A percentile compares a stretch with the other conserved stretches of the same genome.
These are phyloP conservation scores for Hyaena hyaena DNA, from an alignment of 2,113 vertebrate genomes.

Conservation along the genomic window DNA sequence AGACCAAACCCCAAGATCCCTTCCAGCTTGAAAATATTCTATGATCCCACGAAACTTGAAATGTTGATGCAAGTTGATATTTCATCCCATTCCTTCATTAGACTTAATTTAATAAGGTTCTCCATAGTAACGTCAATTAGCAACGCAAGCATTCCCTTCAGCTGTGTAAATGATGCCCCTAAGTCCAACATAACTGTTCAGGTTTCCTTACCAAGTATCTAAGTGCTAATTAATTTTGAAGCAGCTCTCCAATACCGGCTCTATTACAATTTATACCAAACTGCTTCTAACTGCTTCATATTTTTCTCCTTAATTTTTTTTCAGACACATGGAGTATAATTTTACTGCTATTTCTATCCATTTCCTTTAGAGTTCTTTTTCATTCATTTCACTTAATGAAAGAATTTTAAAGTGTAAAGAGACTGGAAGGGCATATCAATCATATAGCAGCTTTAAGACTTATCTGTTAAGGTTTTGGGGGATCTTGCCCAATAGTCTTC, in stretches of 20 bases:
- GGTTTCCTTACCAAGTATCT: constrained; percentile 71
- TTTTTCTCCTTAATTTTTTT: not conserved
- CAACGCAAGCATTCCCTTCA: constrained; percentile 70
- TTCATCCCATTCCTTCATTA: constrained; percentile 67
- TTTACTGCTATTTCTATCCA: constrained; percentile 18
- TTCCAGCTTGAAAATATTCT: constrained; percentile 58
- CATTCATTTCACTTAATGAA: not conserved
- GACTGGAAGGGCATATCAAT: not conserved
- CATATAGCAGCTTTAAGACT: not conserved
- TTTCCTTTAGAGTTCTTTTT: constrained; percentile 37
- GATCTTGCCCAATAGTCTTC: not conserved
- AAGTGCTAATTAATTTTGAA: constrained; percentile 72
- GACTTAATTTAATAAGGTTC: constrained; percentile 71
- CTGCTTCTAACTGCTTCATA: constrained; percentile 43
- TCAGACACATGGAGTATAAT: constrained; percentile 26
- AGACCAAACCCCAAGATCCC: constrained; percentile 10
- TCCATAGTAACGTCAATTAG: constrained; percentile 48
- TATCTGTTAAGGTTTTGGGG: not conserved
- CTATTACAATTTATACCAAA: constrained; percentile 64
- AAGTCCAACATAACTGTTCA: constrained; percentile 61
- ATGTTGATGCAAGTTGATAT: constrained; percentile 55
- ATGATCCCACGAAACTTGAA: constrained; percentile 60
- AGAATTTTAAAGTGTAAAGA: constrained; percentile 30
- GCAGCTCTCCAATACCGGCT: constrained; percentile 41
- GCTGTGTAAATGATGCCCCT: constrained; percentile 67